phyloP scores from a whole-genome alignment of 1,140 invertebrate species.

The Saccostrea cuccullata region DNA sequence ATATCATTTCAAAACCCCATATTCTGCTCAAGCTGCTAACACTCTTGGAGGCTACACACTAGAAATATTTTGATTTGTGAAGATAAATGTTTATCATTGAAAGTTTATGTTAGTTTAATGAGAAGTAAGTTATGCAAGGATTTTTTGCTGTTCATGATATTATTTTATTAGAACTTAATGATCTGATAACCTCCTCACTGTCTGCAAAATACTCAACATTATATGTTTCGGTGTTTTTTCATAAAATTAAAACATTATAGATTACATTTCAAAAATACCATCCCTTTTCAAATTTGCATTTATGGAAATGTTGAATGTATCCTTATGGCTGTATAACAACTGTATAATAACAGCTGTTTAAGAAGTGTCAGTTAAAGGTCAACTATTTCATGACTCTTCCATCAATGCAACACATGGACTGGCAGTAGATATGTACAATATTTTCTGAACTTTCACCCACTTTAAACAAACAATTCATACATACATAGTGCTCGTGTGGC shows the following conservation, averaged over 20 bases:
- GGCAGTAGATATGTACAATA: no score
- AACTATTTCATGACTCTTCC: no score
- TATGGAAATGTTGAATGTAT: neutral
- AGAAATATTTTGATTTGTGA: slow-evolving; percentile 25
- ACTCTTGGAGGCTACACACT: neutral
- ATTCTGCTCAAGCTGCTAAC: neutral
- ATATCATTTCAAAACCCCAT: slow-evolving; percentile 2
- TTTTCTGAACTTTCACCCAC: no score
- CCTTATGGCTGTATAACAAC: no score
- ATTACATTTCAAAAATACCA: neutral
- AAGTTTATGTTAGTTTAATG: slow-evolving; percentile 31
- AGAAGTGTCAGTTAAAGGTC: no score
- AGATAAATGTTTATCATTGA: slow-evolving; percentile 32
- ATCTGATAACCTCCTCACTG: neutral
- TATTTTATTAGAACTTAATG: slow-evolving; percentile 13
- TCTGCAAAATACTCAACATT: neutral
- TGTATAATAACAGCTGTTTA: no score
- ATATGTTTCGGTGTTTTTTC: neutral
- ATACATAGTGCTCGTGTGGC: no score
- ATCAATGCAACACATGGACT: no score
- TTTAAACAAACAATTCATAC: no score
- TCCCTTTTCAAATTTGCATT: neutral
- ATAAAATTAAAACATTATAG: neutral
- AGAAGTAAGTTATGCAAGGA: slow-evolving; percentile 19
- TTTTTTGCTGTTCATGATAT: neutral